Conservation (phyloP, 2,797 vertebrate genomes). For the Bucorvus abyssinicus region DNA sequence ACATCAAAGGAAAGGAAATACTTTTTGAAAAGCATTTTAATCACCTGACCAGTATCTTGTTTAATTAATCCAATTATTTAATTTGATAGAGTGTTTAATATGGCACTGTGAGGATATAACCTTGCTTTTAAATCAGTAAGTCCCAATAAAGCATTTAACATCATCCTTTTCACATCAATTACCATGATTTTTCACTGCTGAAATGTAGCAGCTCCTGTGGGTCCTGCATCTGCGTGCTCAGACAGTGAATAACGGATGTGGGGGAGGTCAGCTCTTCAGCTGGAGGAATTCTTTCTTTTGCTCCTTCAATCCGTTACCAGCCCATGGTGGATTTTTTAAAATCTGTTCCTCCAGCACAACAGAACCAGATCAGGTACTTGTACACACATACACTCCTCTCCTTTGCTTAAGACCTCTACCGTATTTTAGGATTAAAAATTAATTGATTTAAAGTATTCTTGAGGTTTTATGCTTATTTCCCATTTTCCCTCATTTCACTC, state of each 20-base stretch:
- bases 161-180: neutral
- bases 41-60: neutral
- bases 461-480: neutral
- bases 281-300: neutral
- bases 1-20: neutral
- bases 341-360: neutral
- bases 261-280: neutral
- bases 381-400: neutral
- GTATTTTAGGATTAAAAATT: neutral
- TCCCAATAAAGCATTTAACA: neutral
- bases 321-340: neutral
- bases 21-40: neutral
- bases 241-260: neutral
- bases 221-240: neutral
- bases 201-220: neutral
- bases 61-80: neutral
- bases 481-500: neutral
- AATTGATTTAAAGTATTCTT: neutral
- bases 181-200: neutral
- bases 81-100: neutral
- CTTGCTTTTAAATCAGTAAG: neutral
- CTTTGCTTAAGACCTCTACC: neutral
- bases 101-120: neutral
- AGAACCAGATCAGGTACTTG: neutral
- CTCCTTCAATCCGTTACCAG: neutral